Percentiles rank a stretch among this genome's conserved stretches.
These are phyloP conservation scores for Aelia acuminata DNA, from an alignment of 2,888 invertebrate species.

Conservation along the genomic window DNA sequence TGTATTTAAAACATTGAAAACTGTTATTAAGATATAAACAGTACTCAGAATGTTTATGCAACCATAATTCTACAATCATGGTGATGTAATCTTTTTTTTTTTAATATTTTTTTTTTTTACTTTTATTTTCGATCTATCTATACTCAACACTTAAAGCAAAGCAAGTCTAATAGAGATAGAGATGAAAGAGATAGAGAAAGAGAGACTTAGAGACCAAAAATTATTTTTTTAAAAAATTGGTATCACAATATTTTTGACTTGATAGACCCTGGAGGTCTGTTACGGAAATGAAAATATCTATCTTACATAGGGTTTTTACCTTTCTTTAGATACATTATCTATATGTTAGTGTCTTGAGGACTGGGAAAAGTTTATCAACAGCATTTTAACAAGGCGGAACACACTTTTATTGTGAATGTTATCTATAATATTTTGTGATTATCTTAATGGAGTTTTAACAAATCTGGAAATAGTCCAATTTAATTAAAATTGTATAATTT, in stretches of 20 bases:
- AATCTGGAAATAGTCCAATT: background rate
- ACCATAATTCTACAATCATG: conserved; percentile 50
- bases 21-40: conserved; percentile 50
- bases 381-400: conserved; percentile 53
- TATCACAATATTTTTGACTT: conserved; percentile 67
- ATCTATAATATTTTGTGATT: conserved; percentile 8
- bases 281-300: conserved; percentile 56
- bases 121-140: conserved; percentile 55
- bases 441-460: conserved; percentile 22
- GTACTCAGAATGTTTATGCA: conserved; percentile 41
- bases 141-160: conserved; percentile 64
- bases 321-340: conserved; percentile 36
- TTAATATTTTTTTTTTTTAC: conserved; percentile 27
- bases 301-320: conserved; percentile 52
- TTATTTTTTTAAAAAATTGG: conserved; percentile 65
- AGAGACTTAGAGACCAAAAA: conserved; percentile 61
- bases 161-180: conserved; percentile 60
- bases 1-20: conserved; percentile 19
- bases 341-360: conserved; percentile 50
- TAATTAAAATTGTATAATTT: conserved; percentile 28
- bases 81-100: conserved; percentile 53
- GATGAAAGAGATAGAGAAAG: conserved; percentile 61
- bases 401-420: conserved; percentile 42
- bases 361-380: conserved; percentile 57
- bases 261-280: conserved; percentile 56